Evolutionary conservation across 2,888 invertebrate genomes (phyloP).

Genomic region (Luperina nickerlii): DNA sequence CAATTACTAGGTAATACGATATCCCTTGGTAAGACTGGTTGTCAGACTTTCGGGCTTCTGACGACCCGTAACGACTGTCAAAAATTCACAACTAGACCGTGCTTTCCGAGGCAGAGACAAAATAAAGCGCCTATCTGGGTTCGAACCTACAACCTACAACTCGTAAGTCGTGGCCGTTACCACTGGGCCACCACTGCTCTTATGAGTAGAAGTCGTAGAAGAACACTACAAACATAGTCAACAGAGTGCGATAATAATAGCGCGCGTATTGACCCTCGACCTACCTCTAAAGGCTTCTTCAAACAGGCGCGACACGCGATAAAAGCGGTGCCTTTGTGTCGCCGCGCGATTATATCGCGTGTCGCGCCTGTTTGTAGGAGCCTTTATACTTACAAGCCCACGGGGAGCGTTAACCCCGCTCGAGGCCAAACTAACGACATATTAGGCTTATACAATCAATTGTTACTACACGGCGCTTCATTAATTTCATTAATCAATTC

Average conservation of each 20-base stretch:
- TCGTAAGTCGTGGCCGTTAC: background rate
- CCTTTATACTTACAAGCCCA: conserved; percentile 20
- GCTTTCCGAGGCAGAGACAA: background rate
- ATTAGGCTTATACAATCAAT: conserved; percentile 59
- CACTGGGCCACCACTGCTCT: background rate
- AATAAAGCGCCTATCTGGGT: background rate
- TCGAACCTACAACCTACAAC: background rate
- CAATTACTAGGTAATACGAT: no score
- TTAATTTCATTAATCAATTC: conserved; percentile 63
- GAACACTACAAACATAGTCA: background rate
- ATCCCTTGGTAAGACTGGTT: no score
- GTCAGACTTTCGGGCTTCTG: no score
- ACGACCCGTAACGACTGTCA: no score
- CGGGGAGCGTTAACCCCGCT: conserved; percentile 31
- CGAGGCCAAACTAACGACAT: conserved; percentile 54
- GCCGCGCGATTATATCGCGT: no score
- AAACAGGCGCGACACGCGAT: no score
- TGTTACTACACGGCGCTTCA: conserved; percentile 54
- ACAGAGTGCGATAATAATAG: conserved; percentile 1
- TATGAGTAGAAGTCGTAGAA: background rate
- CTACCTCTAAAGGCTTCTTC: background rate
- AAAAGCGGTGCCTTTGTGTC: no score
- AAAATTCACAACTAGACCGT: no score
- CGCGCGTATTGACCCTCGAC: conserved; percentile 6
- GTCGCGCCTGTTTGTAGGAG: no score